These are phyloP conservation scores for Aratinga solstitialis DNA, from an alignment of 2,797 vertebrate species.

Conservation along the genomic window DNA sequence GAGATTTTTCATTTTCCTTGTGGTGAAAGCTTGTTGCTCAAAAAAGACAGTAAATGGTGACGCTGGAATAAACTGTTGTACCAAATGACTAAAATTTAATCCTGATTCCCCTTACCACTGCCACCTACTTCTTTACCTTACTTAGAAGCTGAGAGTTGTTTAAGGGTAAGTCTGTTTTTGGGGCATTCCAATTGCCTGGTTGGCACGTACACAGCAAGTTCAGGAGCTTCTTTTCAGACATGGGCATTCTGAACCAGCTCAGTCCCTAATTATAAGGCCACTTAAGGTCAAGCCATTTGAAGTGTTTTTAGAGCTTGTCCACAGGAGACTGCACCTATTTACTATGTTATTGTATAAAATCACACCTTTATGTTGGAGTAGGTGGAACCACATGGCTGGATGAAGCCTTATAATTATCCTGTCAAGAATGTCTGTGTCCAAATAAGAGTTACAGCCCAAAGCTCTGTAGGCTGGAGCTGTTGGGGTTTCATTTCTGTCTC, in stretches of 20 bases:
- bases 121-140: neutral
- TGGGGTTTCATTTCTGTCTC: neutral
- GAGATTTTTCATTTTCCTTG: neutral
- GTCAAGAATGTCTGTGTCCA: neutral
- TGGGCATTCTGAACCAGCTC: neutral
- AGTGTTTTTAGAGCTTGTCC: neutral
- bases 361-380: neutral
- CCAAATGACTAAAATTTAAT: neutral
- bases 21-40: neutral
- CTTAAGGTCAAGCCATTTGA: neutral
- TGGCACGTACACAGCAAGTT: rapidly evolving
- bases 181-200: neutral
- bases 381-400: neutral
- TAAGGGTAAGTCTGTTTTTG: neutral
- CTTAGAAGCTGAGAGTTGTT: neutral
- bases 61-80: neutral
- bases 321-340: neutral
- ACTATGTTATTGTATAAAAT: neutral
- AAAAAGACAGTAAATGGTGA: neutral
- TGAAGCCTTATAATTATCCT: neutral
- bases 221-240: neutral
- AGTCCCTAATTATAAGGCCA: neutral
- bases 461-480: neutral
- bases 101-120: neutral
- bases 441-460: rapidly evolving